A percentile compares a stretch with the other conserved stretches of the same genome.
Conservation (phyloP, 2,113 vertebrate species). For the Onychorhynchus coronatus region DNA sequence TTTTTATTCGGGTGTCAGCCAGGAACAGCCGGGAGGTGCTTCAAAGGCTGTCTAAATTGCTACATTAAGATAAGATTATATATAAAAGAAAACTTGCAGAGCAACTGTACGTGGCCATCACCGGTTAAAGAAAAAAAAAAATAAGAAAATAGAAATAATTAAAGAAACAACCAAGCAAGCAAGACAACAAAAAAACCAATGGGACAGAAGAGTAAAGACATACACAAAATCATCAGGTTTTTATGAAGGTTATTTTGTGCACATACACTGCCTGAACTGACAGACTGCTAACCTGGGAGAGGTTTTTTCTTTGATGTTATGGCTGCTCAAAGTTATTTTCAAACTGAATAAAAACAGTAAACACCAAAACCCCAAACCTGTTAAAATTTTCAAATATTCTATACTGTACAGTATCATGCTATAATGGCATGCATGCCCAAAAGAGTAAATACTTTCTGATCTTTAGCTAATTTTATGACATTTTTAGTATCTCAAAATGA, state of each 20-base stretch:
- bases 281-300: not conserved
- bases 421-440: not conserved
- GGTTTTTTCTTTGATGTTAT: not conserved
- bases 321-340: not conserved
- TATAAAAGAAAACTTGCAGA: not conserved
- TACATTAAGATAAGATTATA: not conserved
- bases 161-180: not conserved
- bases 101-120: not conserved
- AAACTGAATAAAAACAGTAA: not conserved
- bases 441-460: not conserved
- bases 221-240: not conserved
- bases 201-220: not conserved
- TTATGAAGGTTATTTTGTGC: not conserved
- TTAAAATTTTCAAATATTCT: not conserved
- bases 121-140: not conserved
- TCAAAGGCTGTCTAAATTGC: not conserved
- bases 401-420: not conserved
- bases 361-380: not conserved
- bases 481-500: not conserved
- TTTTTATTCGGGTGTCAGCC: not conserved
- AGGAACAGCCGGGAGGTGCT: not conserved
- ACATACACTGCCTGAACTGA: not conserved
- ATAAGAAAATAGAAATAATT: not conserved
- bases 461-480: not conserved
- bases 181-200: not conserved